phyloP scores from a whole-genome alignment of 1,140 invertebrate genomes.

The Pinna nobilis region DNA sequence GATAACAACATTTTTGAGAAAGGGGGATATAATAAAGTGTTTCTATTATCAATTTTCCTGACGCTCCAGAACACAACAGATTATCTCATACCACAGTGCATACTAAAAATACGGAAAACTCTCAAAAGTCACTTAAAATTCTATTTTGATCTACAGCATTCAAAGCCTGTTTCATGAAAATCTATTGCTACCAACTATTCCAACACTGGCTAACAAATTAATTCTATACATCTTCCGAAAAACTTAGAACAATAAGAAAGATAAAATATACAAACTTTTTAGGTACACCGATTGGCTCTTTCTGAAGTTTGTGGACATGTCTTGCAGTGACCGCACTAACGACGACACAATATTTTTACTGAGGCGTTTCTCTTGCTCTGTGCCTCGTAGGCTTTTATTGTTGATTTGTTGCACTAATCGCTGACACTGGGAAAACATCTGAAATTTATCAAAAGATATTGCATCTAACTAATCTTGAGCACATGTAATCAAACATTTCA shows the following conservation, averaged over 20 bases:
- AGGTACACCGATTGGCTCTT: slow-evolving; percentile 90
- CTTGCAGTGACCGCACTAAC: slow-evolving; percentile 87
- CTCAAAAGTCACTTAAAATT: not conserved
- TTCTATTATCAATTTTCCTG: too few relatives aligned
- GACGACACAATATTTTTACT: slow-evolving; percentile 89
- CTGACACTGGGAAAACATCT: slow-evolving; percentile 87
- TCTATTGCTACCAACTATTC: too few relatives aligned
- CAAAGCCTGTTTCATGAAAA: too few relatives aligned
- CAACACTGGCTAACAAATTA: too few relatives aligned
- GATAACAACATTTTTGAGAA: too few relatives aligned
- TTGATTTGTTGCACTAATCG: slow-evolving; percentile 86
- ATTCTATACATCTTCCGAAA: too few relatives aligned
- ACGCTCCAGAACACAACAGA: too few relatives aligned
- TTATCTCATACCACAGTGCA: not conserved
- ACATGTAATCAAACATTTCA: too few relatives aligned
- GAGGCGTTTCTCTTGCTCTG: slow-evolving; percentile 82
- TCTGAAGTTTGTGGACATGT: slow-evolving; percentile 87
- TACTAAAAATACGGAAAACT: not conserved
- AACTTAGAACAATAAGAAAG: not conserved
- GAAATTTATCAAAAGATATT: slow-evolving; percentile 29
- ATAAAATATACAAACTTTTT: slow-evolving; percentile 72
- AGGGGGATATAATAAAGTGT: too few relatives aligned
- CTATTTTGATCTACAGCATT: not conserved
- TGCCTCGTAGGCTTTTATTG: slow-evolving; percentile 74
- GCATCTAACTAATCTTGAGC: not conserved